Evolutionary conservation across 2,113 vertebrate species (phyloP).

Genomic region (Megalops atlanticus): DNA sequence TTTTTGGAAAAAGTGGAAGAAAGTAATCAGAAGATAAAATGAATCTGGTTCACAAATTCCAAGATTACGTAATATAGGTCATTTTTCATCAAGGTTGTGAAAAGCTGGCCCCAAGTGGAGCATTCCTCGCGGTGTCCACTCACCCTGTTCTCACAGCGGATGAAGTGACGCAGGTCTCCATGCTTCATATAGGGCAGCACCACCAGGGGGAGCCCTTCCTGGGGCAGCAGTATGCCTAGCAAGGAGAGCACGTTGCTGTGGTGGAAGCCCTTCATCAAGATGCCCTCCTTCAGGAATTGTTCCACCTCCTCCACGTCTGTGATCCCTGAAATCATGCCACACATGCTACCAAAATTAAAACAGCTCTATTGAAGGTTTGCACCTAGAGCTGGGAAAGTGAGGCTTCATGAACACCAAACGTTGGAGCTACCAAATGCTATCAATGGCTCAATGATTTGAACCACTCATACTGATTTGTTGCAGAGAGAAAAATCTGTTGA

Average conservation of each 20-base stretch:
- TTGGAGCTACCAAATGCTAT: too few species aligned
- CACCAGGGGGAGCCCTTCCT: constrained; percentile 84
- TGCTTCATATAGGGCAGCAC: constrained; percentile 95
- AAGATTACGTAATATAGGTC: too few species aligned
- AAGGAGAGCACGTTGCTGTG: constrained; percentile 89
- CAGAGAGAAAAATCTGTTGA: background rate
- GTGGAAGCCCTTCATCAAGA: constrained; percentile 93
- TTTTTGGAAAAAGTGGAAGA: too few species aligned
- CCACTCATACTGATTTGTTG: too few species aligned
- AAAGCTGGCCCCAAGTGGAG: too few species aligned
- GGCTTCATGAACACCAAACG: too few species aligned
- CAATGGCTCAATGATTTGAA: too few species aligned
- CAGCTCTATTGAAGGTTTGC: background rate
- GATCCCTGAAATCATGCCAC: constrained; percentile 74
- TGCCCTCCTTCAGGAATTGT: constrained; percentile 91
- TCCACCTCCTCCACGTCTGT: constrained; percentile 93
- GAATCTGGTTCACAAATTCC: too few species aligned
- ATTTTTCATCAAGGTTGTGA: too few species aligned
- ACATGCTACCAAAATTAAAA: background rate
- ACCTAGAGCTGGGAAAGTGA: background rate
- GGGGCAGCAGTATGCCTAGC: constrained; percentile 85
- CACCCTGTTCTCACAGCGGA: constrained; percentile 86
- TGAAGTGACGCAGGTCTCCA: constrained; percentile 89
- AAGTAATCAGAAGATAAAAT: too few species aligned
- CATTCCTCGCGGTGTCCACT: too few species aligned